phyloP scores from a whole-genome alignment of 2,113 vertebrate species.

The Dromiciops gliroides region DNA sequence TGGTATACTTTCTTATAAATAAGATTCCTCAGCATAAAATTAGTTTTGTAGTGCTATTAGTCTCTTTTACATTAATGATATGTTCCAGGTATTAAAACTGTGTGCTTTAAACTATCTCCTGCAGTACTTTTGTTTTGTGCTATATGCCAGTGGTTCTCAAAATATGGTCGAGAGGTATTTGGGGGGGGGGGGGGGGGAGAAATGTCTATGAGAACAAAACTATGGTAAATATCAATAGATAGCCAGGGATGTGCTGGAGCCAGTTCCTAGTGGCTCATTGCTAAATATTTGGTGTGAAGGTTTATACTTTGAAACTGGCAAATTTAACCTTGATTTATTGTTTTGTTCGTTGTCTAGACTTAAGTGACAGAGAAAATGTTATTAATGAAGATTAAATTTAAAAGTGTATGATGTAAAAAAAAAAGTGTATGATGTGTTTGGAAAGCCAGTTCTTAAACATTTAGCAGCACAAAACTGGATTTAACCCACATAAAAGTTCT shows the following conservation, averaged over 20 bases:
- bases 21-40: background rate
- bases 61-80: background rate
- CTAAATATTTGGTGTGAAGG: background rate
- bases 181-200: too few relatives aligned
- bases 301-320: background rate
- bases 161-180: background rate
- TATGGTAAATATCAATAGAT: background rate
- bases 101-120: background rate
- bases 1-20: constrained; percentile 31
- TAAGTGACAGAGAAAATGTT: background rate
- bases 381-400: background rate
- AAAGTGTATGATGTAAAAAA: background rate
- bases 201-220: background rate
- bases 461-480: background rate
- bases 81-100: background rate
- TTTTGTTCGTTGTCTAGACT: background rate
- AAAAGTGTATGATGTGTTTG: background rate
- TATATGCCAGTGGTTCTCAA: background rate
- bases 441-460: background rate
- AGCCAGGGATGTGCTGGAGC: background rate
- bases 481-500: background rate
- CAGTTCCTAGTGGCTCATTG: background rate
- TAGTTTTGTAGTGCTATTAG: background rate
- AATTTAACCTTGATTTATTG: background rate
- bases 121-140: background rate